phyloP scores from a whole-genome alignment of 2,888 invertebrate species.

The Salticus scenicus region DNA sequence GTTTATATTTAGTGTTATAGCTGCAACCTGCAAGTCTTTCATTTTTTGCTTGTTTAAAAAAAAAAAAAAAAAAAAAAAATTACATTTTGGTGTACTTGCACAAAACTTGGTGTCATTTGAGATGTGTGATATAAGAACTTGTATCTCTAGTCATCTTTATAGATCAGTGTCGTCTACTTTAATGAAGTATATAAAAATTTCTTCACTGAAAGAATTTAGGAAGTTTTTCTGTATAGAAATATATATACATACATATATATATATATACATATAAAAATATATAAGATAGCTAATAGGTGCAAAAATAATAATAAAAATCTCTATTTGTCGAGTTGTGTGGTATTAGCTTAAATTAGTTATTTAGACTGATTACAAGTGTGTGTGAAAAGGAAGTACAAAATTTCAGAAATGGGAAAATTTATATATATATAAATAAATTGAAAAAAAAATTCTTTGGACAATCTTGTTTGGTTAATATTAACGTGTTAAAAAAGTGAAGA shows the following conservation, averaged over 20 bases:
- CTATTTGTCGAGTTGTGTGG: not conserved
- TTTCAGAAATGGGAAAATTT: too few species aligned
- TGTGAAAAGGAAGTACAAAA: not conserved
- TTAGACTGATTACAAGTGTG: too few species aligned
- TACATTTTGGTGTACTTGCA: conserved; percentile 64
- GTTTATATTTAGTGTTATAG: conserved; percentile 18
- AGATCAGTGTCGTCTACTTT: conserved; percentile 47
- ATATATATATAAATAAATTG: too few species aligned
- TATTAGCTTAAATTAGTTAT: not conserved
- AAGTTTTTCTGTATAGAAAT: conserved; percentile 43
- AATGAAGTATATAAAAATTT: not conserved
- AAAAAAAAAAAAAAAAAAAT: too few species aligned
- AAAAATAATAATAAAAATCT: conserved; percentile 3
- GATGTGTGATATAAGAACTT: conserved; percentile 59
- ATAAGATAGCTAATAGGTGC: not conserved
- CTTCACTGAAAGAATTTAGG: not conserved
- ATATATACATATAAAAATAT: too few species aligned
- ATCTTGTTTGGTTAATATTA: too few species aligned
- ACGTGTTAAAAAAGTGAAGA: too few species aligned
- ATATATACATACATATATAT: too few species aligned
- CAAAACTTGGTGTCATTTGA: conserved; percentile 47
- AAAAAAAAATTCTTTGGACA: not conserved
- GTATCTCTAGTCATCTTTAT: conserved; percentile 29
- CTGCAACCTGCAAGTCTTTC: conserved; percentile 11
- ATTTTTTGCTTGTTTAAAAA: conserved; percentile 36